Evolutionary conservation across 2,888 invertebrate genomes (phyloP).

Genomic region (Catocala sponsa): DNA sequence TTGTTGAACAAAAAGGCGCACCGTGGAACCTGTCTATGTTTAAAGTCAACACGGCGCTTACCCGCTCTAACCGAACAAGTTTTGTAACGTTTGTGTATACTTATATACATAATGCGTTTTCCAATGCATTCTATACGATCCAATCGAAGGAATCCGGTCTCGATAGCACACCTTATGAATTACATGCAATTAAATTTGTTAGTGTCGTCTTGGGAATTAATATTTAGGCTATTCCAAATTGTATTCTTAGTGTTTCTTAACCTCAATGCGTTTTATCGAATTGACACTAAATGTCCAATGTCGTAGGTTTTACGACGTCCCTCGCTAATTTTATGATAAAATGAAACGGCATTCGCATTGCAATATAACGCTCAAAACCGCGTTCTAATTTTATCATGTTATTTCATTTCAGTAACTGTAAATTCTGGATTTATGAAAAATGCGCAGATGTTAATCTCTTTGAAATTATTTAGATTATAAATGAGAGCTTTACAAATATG

Average conservation of each 20-base stretch:
- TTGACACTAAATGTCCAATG: slow-evolving; percentile 30
- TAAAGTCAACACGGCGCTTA: slow-evolving; percentile 69
- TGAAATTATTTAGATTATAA: slow-evolving; percentile 53
- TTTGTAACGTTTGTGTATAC: slow-evolving; percentile 65
- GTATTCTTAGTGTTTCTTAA: slow-evolving; percentile 15
- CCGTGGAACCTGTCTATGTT: slow-evolving; percentile 68
- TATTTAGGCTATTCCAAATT: slow-evolving; percentile 18
- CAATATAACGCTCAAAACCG: slow-evolving; percentile 50
- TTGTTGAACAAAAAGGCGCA: slow-evolving; percentile 63
- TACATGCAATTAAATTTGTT: slow-evolving; percentile 51
- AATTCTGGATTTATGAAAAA: slow-evolving; percentile 55
- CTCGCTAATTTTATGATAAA: slow-evolving; percentile 52
- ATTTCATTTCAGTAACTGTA: slow-evolving; percentile 46
- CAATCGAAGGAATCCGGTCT: slow-evolving; percentile 65
- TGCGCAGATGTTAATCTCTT: slow-evolving; percentile 46
- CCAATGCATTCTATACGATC: slow-evolving; percentile 72
- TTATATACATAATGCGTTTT: slow-evolving; percentile 66
- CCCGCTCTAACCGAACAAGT: slow-evolving; percentile 70
- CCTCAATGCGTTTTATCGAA: slow-evolving; percentile 20
- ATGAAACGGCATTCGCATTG: slow-evolving; percentile 43
- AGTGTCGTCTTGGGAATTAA: slow-evolving; percentile 29
- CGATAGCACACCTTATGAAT: slow-evolving; percentile 53
- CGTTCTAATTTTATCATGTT: slow-evolving; percentile 56
- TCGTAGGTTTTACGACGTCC: slow-evolving; percentile 49
- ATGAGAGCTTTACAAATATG: slow-evolving; percentile 30